These are phyloP conservation scores for Limnephilus auricula DNA, from an alignment of 2,888 invertebrate species.

Conservation along the genomic window DNA sequence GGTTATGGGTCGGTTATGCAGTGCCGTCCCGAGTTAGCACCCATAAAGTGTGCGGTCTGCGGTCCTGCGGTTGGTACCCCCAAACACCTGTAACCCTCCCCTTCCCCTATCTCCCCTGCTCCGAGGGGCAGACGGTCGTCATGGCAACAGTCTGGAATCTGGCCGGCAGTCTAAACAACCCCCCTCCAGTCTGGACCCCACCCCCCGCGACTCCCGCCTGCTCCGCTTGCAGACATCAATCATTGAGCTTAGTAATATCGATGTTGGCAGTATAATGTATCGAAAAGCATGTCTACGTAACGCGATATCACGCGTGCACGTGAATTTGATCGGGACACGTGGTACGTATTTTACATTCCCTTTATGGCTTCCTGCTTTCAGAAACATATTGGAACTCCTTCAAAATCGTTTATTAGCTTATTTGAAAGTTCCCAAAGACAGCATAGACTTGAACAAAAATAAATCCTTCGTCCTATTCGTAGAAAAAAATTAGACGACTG, in stretches of 20 bases:
- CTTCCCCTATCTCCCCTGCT: slow-evolving; percentile 33
- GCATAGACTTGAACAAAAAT: no score
- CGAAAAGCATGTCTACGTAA: neutral
- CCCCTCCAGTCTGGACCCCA: slow-evolving; percentile 24
- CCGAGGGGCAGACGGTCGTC: slow-evolving; percentile 57
- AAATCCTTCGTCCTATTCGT: no score
- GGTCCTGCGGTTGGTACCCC: slow-evolving; percentile 18
- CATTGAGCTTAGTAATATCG: slow-evolving; percentile 16
- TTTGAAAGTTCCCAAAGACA: no score
- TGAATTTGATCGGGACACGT: neutral
- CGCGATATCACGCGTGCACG: neutral
- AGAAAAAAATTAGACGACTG: no score
- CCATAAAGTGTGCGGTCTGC: neutral
- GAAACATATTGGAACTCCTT: neutral
- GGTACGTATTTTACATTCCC: neutral
- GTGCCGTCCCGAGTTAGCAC: slow-evolving; percentile 1
- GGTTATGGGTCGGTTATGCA: neutral
- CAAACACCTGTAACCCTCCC: slow-evolving; percentile 53
- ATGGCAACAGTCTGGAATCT: slow-evolving; percentile 66
- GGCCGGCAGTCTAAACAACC: slow-evolving; percentile 62
- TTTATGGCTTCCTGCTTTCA: neutral
- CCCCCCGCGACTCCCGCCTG: slow-evolving; percentile 6
- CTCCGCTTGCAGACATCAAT: slow-evolving; percentile 34
- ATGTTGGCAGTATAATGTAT: neutral
- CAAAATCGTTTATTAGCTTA: no score